Conservation (phyloP, 2,888 invertebrate species). For the Pammene aurita region DNA sequence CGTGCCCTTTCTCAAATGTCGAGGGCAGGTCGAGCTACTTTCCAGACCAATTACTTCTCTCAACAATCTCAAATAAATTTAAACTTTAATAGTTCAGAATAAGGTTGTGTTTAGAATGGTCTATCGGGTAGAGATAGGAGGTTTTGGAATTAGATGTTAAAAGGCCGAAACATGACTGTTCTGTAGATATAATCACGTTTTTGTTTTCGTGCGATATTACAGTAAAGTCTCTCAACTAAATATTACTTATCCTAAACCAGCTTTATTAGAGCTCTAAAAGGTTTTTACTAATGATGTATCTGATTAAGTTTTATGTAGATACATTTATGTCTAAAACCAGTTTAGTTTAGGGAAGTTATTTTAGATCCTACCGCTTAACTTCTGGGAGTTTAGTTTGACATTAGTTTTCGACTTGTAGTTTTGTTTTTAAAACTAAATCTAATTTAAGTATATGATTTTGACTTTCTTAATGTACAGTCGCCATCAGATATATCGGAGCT, state of each 20-base stretch:
- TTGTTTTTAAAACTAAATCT: too few relatives aligned
- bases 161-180: slow-evolving; percentile 35
- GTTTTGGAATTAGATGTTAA: background rate
- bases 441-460: too few relatives aligned
- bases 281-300: too few relatives aligned
- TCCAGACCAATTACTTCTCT: background rate
- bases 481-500: too few relatives aligned
- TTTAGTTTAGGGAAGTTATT: too few relatives aligned
- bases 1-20: slow-evolving; percentile 39
- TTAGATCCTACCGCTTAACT: too few relatives aligned
- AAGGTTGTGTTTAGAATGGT: background rate
- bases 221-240: slow-evolving; percentile 15
- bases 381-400: too few relatives aligned
- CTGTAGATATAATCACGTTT: slow-evolving; percentile 29
- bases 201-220: slow-evolving; percentile 10
- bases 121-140: background rate
- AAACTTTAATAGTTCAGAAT: background rate
- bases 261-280: too few relatives aligned
- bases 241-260: background rate
- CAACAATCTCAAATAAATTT: background rate
- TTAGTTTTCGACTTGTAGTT: too few relatives aligned
- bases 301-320: too few relatives aligned
- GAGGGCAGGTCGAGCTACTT: slow-evolving; percentile 27
- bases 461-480: too few relatives aligned
- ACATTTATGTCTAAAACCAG: too few relatives aligned